Evolutionary conservation across 2,888 invertebrate species (phyloP).

Genomic region (Neocrepidodera transversa): DNA sequence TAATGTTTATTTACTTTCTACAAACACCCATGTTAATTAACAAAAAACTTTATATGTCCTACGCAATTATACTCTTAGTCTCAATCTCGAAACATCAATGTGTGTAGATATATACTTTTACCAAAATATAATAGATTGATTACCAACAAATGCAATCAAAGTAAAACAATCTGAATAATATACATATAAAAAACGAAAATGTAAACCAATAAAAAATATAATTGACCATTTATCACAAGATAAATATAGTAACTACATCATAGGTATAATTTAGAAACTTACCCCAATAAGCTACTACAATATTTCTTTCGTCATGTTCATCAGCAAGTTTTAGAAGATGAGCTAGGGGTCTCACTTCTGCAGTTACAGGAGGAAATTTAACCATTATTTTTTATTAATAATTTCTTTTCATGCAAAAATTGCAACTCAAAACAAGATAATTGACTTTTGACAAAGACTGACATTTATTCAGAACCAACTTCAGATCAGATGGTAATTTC

Average conservation of each 20-base stretch:
- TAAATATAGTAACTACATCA: not conserved
- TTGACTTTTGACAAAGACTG: not conserved
- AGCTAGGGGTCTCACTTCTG: conserved; percentile 82
- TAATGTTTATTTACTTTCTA: not conserved
- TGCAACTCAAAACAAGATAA: not conserved
- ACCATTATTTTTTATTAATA: conserved; percentile 27
- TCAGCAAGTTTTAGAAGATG: conserved; percentile 90
- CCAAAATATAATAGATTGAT: too few species aligned
- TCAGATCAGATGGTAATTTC: too few species aligned
- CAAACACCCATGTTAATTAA: too few species aligned
- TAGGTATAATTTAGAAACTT: conserved; percentile 47
- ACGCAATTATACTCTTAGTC: too few species aligned
- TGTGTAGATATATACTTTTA: too few species aligned
- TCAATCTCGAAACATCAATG: too few species aligned
- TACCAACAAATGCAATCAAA: too few species aligned
- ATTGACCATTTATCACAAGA: not conserved
- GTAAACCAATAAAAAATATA: not conserved
- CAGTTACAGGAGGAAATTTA: conserved; percentile 74
- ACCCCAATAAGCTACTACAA: conserved; percentile 93
- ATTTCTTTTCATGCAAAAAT: not conserved
- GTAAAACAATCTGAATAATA: too few species aligned
- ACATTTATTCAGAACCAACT: not conserved
- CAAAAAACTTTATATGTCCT: too few species aligned
- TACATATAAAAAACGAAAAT: too few species aligned
- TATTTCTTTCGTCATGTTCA: conserved; percentile 90